Percentiles rank a stretch among this genome's conserved stretches.
phyloP scores from a whole-genome alignment of 2,888 invertebrate genomes.

The Drosophila prostipennis region DNA sequence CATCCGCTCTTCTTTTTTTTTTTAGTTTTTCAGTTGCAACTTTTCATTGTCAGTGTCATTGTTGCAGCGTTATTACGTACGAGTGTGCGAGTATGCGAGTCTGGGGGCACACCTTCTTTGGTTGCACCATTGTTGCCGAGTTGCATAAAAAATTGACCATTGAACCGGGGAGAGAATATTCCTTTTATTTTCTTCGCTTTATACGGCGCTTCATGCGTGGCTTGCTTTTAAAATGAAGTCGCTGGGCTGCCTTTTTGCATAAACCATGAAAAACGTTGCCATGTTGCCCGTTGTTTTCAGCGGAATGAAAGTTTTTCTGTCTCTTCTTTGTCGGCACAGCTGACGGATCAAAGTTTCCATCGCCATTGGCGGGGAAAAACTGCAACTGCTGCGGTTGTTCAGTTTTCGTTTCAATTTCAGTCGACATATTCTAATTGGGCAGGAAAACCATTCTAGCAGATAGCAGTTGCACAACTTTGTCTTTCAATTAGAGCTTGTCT shows the following conservation, averaged over 20 bases:
- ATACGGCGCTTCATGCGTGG: conserved; percentile 43
- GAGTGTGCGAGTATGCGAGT: conserved; percentile 19
- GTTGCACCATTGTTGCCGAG: conserved; percentile 48
- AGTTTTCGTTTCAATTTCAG: conserved; percentile 12
- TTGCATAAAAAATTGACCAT: conserved; percentile 68
- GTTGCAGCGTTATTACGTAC: conserved; percentile 52
- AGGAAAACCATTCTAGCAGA: neutral
- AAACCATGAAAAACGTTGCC: conserved; percentile 39
- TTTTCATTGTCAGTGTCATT: conserved; percentile 79
- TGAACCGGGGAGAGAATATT: conserved; percentile 65
- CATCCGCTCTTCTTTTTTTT: conserved; percentile 42
- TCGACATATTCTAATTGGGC: conserved; percentile 5
- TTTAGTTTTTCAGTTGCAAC: conserved; percentile 56
- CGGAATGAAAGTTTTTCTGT: conserved; percentile 26
- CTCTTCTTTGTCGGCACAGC: conserved; percentile 12
- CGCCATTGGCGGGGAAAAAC: conserved; percentile 16
- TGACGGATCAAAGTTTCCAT: conserved; percentile 35
- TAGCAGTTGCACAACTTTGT: neutral
- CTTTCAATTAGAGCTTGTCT: neutral
- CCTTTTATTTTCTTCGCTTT: conserved; percentile 35
- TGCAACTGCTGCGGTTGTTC: conserved; percentile 8
- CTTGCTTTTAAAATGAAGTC: conserved; percentile 46
- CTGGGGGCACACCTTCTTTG: conserved; percentile 43
- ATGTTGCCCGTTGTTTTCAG: conserved; percentile 34
- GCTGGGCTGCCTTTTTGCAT: conserved; percentile 38